Base-by-base conservation (phyloP, 2,797 vertebrate species). In the Lateolabrax maculatus region DNA sequence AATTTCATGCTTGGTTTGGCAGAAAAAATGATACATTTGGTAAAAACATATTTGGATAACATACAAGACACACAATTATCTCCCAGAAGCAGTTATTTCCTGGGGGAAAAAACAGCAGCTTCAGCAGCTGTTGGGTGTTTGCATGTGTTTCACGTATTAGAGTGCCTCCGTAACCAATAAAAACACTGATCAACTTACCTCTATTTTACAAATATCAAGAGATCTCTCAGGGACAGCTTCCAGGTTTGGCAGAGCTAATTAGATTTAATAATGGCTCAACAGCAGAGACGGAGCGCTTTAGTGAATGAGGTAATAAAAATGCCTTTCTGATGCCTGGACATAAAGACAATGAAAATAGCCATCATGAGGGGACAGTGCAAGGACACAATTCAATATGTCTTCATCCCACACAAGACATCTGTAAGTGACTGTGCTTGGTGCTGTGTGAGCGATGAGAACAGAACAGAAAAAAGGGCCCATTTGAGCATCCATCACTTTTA, bases 401-500 rank as follows among this genome's bases (percentile, higher is more conserved):
- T 81, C 69, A 75, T 80, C 78, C 69, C 63, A 71, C 77, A 49
- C 12, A 27, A 71, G 84, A 87, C 86, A 70, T 82, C 66, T 79
- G 75, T 75, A 89, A 92, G 88, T 90, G 91, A 87, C 71, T 61
- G 62, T 44, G 84, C 77, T 84, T 55, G 66, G 81, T 79, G 81
- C 75, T 31, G 18, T 74, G 62, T 68, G 80, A 79, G 80, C 77
- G 84, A 87, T 73, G 76, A 85, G 78, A 79, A 74, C 39, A 29
- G 85, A 82, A 61, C 65, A 65, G 79, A 37, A 76, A 77, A 88
- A 85, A 75, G 69, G 73, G 56, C 77, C 76, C 71, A 84, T 90
- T 83, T 82, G 77, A 71, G 81, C 93, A 93, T 95, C 82, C 72
- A 94, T 94, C 91, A 94, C 85, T 91, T 94, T 93, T 91, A 93